A percentile compares a stretch with the other conserved stretches of the same genome.
Evolutionary conservation across 92 coral and sea anemone genomes (phyloP).

Genomic region (Zoanthus sociatus): DNA sequence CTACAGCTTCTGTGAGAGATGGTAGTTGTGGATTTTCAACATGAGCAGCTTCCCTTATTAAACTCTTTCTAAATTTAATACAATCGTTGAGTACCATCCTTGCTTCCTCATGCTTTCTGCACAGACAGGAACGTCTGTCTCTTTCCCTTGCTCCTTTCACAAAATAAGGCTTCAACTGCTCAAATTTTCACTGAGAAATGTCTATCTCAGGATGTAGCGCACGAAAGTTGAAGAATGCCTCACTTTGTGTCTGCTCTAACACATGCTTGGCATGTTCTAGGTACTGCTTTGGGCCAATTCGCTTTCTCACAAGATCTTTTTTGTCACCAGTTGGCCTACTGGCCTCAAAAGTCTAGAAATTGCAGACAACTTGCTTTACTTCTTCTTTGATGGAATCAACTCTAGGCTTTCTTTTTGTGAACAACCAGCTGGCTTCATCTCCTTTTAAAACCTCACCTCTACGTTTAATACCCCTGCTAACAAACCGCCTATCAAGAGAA

Average conservation of each 20-base stretch:
- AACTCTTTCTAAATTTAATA: constrained; percentile 54
- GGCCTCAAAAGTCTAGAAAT: constrained; percentile 34
- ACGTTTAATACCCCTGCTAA: too few relatives aligned
- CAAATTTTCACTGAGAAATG: constrained; percentile 62
- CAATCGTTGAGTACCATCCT: constrained; percentile 52
- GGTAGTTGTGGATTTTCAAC: background rate
- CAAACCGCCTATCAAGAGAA: too few relatives aligned
- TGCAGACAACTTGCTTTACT: constrained; percentile 28
- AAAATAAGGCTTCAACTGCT: constrained; percentile 60
- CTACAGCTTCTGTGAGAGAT: too few relatives aligned
- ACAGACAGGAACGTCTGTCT: too few relatives aligned
- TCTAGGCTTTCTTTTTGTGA: too few relatives aligned
- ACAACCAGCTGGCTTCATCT: too few relatives aligned
- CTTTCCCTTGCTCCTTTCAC: too few relatives aligned
- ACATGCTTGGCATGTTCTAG: constrained; percentile 55
- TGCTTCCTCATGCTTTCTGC: too few relatives aligned
- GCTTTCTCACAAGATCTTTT: constrained; percentile 54
- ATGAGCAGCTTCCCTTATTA: constrained; percentile 24
- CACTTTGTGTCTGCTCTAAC: constrained; percentile 24
- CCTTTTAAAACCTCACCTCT: too few relatives aligned
- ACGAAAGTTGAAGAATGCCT: constrained; percentile 46
- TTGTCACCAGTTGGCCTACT: constrained; percentile 63
- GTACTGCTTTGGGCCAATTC: constrained; percentile 50
- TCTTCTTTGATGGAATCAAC: constrained; percentile 35
- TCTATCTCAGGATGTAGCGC: constrained; percentile 42